Evolutionary conservation across 2,888 invertebrate species (phyloP), one percentile per base, ranked within the genome.

Genomic region (Melipona beecheii): DNA sequence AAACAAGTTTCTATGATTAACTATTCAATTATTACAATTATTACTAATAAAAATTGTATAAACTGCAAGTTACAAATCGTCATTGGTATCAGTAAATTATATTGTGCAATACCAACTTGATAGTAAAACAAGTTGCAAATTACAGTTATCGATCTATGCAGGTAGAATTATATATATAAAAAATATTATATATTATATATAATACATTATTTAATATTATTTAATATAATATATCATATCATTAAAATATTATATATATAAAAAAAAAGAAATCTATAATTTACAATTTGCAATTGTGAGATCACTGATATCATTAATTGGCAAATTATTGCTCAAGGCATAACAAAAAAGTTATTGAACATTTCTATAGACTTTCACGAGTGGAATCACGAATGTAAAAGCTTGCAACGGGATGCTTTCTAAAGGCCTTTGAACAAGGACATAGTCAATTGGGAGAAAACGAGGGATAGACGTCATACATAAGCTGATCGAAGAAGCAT

Each of bases 391-490:
- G 24, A 60, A 17, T 58, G 50, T 71, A 31, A 4, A 27, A 11
- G 43, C 52, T 52, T 15, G 27, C 52, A 52, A 60, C 27, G 27
- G 49, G 72, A 49, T 21, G 19, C 27, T 72, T 43, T 43, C 21
- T 21, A 72, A 85, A 77, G 78, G 75, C 70, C 75, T 83, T 76
- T 68, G 73, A 81, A 79, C 80, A 89, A 86, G 86, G 86, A 77
- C 73, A 86, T 52, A 78, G 79, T 75, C 85, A 89, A 89, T 88
- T 89, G 82, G 82, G 50, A 68, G 78, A 72, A 70, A 81, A 70
- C 60, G 27, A 27, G 58, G 50, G 58, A 54, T 13, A 2, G 24
- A 85, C 73, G 82, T 87, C 86, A 82, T 58, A 54, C 9, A 0
- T 15, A n/a, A 36, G 78, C 72, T 71, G 54, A 71, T 9, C 11